Conservation (phyloP, 1,140 invertebrate species). For the Cotesia chilonis region DNA sequence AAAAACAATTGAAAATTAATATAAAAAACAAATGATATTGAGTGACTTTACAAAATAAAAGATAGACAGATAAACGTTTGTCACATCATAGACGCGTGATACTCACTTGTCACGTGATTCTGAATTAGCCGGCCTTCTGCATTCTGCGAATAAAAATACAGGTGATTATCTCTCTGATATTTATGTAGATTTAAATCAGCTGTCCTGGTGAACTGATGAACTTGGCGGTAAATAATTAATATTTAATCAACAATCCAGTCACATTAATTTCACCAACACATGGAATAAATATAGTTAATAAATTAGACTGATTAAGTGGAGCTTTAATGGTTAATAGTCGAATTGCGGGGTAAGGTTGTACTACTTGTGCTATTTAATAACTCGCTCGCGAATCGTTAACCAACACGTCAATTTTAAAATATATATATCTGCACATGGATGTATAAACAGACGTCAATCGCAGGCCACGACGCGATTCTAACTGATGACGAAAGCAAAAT, state of each 20-base stretch:
- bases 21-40: background rate
- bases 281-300: too few relatives aligned
- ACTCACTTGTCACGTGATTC: constrained; percentile 22
- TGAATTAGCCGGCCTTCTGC: constrained; percentile 18
- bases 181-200: too few relatives aligned
- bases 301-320: too few relatives aligned
- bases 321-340: too few relatives aligned
- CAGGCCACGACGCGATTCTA: constrained; percentile 14
- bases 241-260: too few relatives aligned
- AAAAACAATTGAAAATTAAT: too few relatives aligned
- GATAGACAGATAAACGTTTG: too few relatives aligned
- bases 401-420: constrained; percentile 12
- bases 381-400: background rate
- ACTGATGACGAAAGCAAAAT: constrained; percentile 15
- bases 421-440: too few relatives aligned
- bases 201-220: too few relatives aligned
- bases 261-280: too few relatives aligned
- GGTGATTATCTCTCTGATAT: background rate
- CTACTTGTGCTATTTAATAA: background rate
- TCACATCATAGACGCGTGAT: constrained; percentile 1
- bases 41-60: constrained; percentile 4
- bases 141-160: constrained; percentile 9
- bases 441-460: background rate
- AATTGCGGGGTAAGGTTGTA: too few relatives aligned
- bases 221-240: too few relatives aligned